A percentile compares a stretch with the other conserved stretches of the same genome.
Conservation (phyloP, 2,797 vertebrate species). For the Ptychobarbus kaznakovi region DNA sequence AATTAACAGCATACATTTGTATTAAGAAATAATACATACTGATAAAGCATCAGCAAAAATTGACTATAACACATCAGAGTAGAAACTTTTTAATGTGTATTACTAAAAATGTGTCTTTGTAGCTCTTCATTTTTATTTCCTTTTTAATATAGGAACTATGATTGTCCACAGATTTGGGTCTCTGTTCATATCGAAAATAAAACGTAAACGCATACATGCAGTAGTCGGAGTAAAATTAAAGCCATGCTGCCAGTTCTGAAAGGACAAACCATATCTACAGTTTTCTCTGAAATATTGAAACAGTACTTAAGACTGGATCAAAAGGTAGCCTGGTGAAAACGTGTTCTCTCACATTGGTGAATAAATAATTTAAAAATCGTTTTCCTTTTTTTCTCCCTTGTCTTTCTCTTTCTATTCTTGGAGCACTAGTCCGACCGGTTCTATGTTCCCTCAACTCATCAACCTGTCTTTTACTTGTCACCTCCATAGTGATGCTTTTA, state of each 20-base stretch:
- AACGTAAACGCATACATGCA: neutral
- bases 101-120: neutral
- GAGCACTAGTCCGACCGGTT: neutral
- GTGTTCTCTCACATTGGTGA: conserved; percentile 44
- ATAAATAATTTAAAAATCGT: conserved; percentile 47
- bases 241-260: conserved; percentile 14
- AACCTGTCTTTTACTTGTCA: neutral
- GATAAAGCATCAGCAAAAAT: conserved; percentile 15
- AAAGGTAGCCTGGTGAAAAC: conserved; percentile 32
- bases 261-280: neutral
- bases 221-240: neutral
- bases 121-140: neutral
- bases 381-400: conserved; percentile 12
- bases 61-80: neutral
- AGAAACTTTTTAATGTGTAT: neutral
- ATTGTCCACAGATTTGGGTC: neutral
- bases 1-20: conserved; percentile 13
- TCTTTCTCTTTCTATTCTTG: neutral
- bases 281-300: conserved; percentile 54
- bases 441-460: neutral
- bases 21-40: conserved; percentile 17
- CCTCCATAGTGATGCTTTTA: neutral
- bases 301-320: conserved; percentile 41
- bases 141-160: neutral
- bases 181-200: neutral